Evolutionary conservation across 2,797 vertebrate genomes (phyloP).

Genomic region (Acomys russatus): DNA sequence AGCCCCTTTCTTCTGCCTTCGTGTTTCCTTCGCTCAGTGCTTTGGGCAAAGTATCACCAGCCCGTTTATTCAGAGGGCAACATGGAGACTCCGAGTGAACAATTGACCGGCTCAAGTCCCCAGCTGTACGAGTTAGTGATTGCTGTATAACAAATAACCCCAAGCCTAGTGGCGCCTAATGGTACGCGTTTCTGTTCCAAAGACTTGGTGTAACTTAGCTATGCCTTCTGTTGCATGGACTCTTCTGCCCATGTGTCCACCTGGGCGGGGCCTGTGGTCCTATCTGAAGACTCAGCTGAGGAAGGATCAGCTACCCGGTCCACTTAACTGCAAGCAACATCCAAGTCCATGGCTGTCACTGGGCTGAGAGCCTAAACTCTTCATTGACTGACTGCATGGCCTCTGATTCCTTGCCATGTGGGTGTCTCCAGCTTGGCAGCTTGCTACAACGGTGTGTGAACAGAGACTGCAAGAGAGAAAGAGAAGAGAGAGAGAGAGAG

Average conservation of each 20-base stretch:
- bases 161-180: background rate
- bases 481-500: background rate
- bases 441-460: background rate
- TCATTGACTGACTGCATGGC: background rate
- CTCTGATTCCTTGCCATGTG: background rate
- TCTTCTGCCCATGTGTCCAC: background rate
- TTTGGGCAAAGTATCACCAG: background rate
- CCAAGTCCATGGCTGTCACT: background rate
- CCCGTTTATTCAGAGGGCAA: background rate
- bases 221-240: background rate
- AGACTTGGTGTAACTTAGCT: background rate
- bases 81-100: background rate
- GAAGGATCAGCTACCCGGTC: background rate
- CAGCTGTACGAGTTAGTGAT: background rate
- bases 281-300: background rate
- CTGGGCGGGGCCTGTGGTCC: background rate
- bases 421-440: background rate
- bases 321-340: background rate
- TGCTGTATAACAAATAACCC: background rate
- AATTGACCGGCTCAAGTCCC: background rate
- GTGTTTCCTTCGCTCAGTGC: background rate
- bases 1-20: background rate
- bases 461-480: background rate
- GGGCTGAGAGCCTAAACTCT: background rate
- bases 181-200: background rate